phyloP scores from a whole-genome alignment of 2,113 vertebrate species.

The Scytalopus superciliaris region DNA sequence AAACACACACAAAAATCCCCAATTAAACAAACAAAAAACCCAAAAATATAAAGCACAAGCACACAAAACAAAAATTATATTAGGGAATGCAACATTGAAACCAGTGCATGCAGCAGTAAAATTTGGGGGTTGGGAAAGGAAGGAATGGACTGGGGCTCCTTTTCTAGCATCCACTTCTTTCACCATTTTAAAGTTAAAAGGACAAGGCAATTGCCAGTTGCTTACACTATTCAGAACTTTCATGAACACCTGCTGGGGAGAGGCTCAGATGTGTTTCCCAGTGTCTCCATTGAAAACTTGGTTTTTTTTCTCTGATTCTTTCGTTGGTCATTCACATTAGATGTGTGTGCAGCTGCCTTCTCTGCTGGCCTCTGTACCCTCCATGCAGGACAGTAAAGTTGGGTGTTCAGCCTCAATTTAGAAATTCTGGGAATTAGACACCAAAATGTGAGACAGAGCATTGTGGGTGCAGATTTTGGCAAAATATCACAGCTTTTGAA shows the following conservation, averaged over 20 bases:
- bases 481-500: not conserved
- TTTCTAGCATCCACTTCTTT: not conserved
- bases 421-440: not conserved
- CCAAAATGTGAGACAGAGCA: not conserved
- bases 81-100: not conserved
- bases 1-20: too few species aligned
- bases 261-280: not conserved
- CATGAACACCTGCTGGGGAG: not conserved
- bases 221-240: not conserved
- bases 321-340: fast-evolving
- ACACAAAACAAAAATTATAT: fast-evolving
- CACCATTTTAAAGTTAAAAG: not conserved
- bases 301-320: not conserved
- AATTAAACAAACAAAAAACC: not conserved
- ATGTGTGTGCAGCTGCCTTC: not conserved
- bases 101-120: not conserved
- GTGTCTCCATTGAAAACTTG: not conserved
- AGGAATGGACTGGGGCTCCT: not conserved
- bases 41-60: not conserved
- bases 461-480: not conserved
- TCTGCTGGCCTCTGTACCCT: not conserved
- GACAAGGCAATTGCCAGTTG: not conserved
- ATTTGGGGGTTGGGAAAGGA: not conserved
- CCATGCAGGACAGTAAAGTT: not conserved
- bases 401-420: not conserved